A percentile compares a stretch with the other conserved stretches of the same genome.
These are phyloP conservation scores for Helicoverpa zea DNA, from an alignment of 1,140 invertebrate species.

Conservation along the genomic window DNA sequence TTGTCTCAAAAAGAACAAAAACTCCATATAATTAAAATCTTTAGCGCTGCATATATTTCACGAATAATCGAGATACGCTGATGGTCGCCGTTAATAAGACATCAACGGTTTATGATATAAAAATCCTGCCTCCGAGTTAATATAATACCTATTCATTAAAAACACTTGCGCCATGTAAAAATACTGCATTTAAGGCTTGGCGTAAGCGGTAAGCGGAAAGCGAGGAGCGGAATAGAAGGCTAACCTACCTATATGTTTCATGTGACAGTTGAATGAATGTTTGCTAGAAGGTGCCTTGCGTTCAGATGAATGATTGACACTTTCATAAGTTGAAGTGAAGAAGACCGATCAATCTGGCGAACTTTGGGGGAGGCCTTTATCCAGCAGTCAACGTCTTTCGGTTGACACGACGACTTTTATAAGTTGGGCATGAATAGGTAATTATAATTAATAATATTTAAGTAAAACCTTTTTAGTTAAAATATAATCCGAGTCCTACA, in stretches of 20 bases:
- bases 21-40: conserved; percentile 66
- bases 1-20: conserved; percentile 13
- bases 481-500: background rate
- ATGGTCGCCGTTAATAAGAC: conserved; percentile 78
- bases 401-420: no score
- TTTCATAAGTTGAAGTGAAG: no score
- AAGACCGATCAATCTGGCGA: no score
- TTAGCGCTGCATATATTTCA: conserved; percentile 79
- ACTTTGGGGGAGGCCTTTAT: no score
- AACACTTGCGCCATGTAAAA: conserved; percentile 75
- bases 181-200: conserved; percentile 54
- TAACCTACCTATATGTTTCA: no score
- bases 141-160: conserved; percentile 80
- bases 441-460: no score
- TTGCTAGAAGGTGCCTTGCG: no score
- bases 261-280: no score
- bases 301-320: no score
- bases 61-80: conserved; percentile 69
- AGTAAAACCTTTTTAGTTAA: no score
- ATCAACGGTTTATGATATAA: conserved; percentile 76
- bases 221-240: background rate
- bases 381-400: no score
- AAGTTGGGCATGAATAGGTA: no score
- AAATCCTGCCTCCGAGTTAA: conserved; percentile 74
- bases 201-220: conserved; percentile 54